Percentiles rank a stretch among this genome's conserved stretches.
phyloP scores from a whole-genome alignment of 2,797 vertebrate species.

The Mionectes olivaceus region DNA sequence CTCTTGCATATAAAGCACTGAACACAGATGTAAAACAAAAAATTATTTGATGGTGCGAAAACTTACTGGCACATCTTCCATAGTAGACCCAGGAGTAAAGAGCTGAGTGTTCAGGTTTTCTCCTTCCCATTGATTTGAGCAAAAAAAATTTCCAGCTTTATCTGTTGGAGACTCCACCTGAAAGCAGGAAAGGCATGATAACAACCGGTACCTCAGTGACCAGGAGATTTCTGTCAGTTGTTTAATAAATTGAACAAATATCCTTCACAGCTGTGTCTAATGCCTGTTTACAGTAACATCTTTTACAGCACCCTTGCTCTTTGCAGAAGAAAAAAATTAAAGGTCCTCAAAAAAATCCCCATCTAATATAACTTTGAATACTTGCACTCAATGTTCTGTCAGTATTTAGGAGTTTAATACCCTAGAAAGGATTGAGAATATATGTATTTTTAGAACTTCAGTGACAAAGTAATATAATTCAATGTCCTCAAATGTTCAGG shows the following conservation, averaged over 20 bases:
- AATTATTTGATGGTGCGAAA: background rate
- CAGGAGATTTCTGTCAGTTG: background rate
- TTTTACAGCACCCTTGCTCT: background rate
- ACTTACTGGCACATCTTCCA: constrained; percentile 89
- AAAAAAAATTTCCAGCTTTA: constrained; percentile 87
- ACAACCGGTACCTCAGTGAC: background rate
- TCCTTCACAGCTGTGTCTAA: background rate
- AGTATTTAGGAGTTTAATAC: constrained; percentile 50
- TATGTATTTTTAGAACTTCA: constrained; percentile 61
- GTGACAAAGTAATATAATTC: constrained; percentile 64
- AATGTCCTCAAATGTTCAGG: constrained; percentile 46
- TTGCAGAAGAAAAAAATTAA: constrained; percentile 4
- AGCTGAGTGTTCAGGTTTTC: constrained; percentile 90
- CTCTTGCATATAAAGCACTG: background rate
- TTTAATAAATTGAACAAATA: background rate
- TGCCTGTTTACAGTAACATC: background rate
- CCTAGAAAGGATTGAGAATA: constrained; percentile 31
- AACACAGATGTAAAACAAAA: background rate
- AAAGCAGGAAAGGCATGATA: constrained; percentile 27
- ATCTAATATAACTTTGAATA: constrained; percentile 43
- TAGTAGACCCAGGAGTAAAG: constrained; percentile 83
- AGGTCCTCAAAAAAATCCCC: constrained; percentile 16
- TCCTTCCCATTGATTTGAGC: constrained; percentile 89
- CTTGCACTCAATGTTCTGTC: constrained; percentile 31
- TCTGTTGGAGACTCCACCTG: constrained; percentile 92